Percentiles rank a stretch among this genome's conserved stretches.
phyloP scores from a whole-genome alignment of 2,113 vertebrate species.

The Fregetta grallaria region DNA sequence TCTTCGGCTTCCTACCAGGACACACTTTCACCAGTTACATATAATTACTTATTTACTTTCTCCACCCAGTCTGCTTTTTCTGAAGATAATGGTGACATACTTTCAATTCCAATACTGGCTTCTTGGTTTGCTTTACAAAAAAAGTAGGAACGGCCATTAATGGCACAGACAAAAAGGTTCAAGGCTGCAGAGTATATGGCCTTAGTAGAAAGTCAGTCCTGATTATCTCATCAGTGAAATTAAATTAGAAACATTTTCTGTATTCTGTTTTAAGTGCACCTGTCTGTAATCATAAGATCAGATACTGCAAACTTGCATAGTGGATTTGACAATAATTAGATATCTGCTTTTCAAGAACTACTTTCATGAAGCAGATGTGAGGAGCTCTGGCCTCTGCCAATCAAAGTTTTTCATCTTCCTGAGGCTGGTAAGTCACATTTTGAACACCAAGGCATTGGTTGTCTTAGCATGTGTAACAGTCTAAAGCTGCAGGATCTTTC shows the following conservation, averaged over 20 bases:
- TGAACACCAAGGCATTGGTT: background rate
- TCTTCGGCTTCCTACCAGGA: background rate
- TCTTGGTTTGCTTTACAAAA: background rate
- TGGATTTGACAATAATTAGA: slow-evolving; percentile 48
- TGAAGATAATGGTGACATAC: background rate
- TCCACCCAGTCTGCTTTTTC: background rate
- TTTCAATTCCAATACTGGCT: background rate
- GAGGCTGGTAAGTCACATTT: background rate
- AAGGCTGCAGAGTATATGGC: background rate
- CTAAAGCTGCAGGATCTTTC: background rate
- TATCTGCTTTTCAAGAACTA: background rate
- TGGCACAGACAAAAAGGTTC: background rate
- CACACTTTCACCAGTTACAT: background rate
- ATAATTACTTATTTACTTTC: background rate
- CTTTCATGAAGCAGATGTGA: background rate
- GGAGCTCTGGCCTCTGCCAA: background rate
- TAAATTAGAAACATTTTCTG: slow-evolving; percentile 36
- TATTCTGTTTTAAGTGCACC: slow-evolving; percentile 20
- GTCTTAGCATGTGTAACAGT: background rate
- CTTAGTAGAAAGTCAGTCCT: background rate
- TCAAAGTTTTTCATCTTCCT: background rate
- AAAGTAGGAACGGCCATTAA: background rate
- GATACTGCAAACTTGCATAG: background rate
- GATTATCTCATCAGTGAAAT: slow-evolving; percentile 25
- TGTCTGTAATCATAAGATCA: slow-evolving; percentile 27